A percentile compares a stretch with the other conserved stretches of the same genome.
These are phyloP conservation scores for Ectemnius lituratus DNA, from an alignment of 2,888 invertebrate species.

Conservation along the genomic window DNA sequence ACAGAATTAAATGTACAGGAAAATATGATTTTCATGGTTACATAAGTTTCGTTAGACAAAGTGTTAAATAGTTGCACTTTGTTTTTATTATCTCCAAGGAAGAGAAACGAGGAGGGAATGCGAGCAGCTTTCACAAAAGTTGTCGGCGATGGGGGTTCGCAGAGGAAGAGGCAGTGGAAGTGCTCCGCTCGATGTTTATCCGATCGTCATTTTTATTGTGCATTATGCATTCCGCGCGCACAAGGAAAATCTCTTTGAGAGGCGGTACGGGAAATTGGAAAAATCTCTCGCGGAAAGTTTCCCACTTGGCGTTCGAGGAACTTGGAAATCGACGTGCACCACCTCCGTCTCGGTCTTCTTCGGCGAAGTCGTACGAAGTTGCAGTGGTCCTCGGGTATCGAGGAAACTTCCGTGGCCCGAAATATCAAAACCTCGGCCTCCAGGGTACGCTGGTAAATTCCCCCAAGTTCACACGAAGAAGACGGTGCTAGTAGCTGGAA, in stretches of 20 bases:
- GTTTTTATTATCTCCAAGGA: no score
- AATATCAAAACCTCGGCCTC: slow-evolving; percentile 19
- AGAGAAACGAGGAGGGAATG: no score
- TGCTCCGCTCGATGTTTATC: slow-evolving; percentile 43
- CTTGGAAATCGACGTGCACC: slow-evolving; percentile 42
- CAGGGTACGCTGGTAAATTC: slow-evolving; percentile 46
- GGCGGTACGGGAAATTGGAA: slow-evolving; percentile 56
- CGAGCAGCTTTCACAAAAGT: no score
- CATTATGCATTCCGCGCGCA: slow-evolving; percentile 57
- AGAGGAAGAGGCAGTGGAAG: background rate
- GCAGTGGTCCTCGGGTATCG: slow-evolving; percentile 24
- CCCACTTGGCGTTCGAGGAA: slow-evolving; percentile 40
- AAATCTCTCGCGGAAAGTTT: slow-evolving; percentile 53
- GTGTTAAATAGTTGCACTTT: no score
- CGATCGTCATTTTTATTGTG: slow-evolving; percentile 56
- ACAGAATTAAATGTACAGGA: no score
- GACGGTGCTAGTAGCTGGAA: slow-evolving; percentile 35
- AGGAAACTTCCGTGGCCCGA: background rate
- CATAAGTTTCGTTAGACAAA: no score
- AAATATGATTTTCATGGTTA: no score
- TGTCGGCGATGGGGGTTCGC: background rate
- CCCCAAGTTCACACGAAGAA: slow-evolving; percentile 41
- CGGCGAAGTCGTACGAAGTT: no score
- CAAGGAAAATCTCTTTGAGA: slow-evolving; percentile 58
- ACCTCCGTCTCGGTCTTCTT: slow-evolving; percentile 19